These are phyloP conservation scores for Porites divaricata DNA, from an alignment of 92 coral and sea anemone species.

Conservation along the genomic window DNA sequence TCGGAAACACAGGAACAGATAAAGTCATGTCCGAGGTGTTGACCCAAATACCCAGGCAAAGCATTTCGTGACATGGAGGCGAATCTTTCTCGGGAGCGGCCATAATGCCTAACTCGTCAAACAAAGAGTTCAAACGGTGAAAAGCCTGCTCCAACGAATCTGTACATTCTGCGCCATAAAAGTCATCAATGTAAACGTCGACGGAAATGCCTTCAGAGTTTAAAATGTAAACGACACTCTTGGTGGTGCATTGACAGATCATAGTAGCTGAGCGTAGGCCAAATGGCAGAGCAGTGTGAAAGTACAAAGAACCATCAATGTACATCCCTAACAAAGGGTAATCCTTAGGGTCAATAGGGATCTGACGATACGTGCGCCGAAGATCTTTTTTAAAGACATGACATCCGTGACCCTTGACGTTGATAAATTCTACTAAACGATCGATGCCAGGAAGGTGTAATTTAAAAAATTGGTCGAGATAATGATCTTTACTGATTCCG, in stretches of 20 bases:
- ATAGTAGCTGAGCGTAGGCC: slow-evolving; percentile 46
- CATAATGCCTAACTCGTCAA: slow-evolving; percentile 46
- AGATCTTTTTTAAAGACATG: slow-evolving; percentile 59
- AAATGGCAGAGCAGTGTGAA: slow-evolving; percentile 43
- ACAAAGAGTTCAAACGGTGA: slow-evolving; percentile 41
- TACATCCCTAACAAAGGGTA: slow-evolving; percentile 39
- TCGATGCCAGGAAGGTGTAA: slow-evolving; percentile 15
- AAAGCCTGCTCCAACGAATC: slow-evolving; percentile 36
- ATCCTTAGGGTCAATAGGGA: slow-evolving; percentile 55
- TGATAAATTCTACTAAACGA: slow-evolving; percentile 37
- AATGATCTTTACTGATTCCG: slow-evolving; percentile 47
- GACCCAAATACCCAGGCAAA: slow-evolving; percentile 52
- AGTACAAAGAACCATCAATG: slow-evolving; percentile 44
- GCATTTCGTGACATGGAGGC: slow-evolving; percentile 52
- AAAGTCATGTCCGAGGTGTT: slow-evolving; percentile 50
- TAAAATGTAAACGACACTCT: slow-evolving; percentile 36
- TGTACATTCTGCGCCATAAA: slow-evolving; percentile 47
- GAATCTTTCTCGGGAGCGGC: slow-evolving; percentile 54
- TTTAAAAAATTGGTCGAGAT: slow-evolving; percentile 31
- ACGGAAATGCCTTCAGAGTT: slow-evolving; percentile 34
- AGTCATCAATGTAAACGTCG: slow-evolving; percentile 54
- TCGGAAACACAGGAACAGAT: slow-evolving; percentile 54
- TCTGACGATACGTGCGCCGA: slow-evolving; percentile 39
- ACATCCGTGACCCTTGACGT: slow-evolving; percentile 43
- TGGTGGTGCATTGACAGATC: slow-evolving; percentile 43